Evolutionary conservation across 2,113 vertebrate species (phyloP).

Genomic region (Seriola dumerili): DNA sequence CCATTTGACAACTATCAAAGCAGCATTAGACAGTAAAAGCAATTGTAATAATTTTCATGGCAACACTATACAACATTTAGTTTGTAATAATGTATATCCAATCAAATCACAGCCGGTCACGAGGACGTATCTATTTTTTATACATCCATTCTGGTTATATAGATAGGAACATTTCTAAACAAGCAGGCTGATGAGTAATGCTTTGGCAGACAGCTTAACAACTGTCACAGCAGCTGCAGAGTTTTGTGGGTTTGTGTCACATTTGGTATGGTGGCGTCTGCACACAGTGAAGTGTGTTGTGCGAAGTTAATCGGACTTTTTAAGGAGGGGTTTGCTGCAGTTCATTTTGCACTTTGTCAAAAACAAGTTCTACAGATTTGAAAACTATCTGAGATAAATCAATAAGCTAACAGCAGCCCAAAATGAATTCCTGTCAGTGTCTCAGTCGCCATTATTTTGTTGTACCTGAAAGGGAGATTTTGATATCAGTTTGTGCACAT

Average conservation of each 20-base stretch:
- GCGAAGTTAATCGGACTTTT: background rate
- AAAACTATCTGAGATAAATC: too few species aligned
- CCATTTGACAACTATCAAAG: background rate
- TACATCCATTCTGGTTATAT: background rate
- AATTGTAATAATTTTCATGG: too few species aligned
- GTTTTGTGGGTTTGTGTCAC: conserved; percentile 17
- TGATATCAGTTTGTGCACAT: too few species aligned
- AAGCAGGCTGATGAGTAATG: conserved; percentile 9
- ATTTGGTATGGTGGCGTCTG: conserved; percentile 2
- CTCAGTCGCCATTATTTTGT: background rate
- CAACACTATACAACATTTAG: too few species aligned
- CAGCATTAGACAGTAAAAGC: too few species aligned
- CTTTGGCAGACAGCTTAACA: conserved; percentile 4
- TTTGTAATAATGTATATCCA: background rate
- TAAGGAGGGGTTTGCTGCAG: too few species aligned
- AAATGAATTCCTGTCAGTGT: background rate
- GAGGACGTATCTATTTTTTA: background rate
- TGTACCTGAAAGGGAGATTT: too few species aligned
- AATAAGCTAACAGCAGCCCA: too few species aligned
- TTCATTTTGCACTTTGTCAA: too few species aligned
- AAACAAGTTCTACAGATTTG: too few species aligned
- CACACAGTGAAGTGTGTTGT: background rate
- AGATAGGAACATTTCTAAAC: too few species aligned
- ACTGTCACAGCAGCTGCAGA: background rate
- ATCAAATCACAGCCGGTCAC: background rate